A percentile compares a stretch with the other conserved stretches of the same genome.
Evolutionary conservation across 2,888 invertebrate genomes (phyloP).

Genomic region (Phyto melanocephala): DNA sequence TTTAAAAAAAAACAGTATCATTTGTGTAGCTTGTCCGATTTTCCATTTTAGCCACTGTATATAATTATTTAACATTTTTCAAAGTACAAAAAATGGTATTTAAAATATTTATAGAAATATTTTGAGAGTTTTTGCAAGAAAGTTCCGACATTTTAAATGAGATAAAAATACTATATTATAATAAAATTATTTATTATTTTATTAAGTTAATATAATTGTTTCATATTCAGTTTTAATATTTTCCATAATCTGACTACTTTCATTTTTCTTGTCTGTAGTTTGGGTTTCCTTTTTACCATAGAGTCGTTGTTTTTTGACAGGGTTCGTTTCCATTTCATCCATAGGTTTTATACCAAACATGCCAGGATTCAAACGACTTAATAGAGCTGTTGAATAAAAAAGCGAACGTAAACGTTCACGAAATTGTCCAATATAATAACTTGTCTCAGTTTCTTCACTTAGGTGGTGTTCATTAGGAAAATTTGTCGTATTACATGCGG

Average conservation of each 20-base stretch:
- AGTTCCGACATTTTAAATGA: too few relatives aligned
- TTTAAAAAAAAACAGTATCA: too few relatives aligned
- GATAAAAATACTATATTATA: too few relatives aligned
- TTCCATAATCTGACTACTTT: not conserved
- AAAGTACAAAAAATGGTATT: too few relatives aligned
- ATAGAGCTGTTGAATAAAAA: conserved; percentile 72
- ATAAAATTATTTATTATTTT: too few relatives aligned
- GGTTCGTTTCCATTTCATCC: not conserved
- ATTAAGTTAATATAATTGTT: too few relatives aligned
- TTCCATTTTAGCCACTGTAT: too few relatives aligned
- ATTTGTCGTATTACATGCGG: conserved; percentile 20
- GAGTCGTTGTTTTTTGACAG: not conserved
- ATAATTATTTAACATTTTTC: too few relatives aligned
- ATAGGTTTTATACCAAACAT: conserved; percentile 36
- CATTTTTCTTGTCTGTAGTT: not conserved
- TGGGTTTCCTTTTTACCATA: not conserved
- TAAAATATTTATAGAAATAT: too few relatives aligned
- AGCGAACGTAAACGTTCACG: conserved; percentile 71
- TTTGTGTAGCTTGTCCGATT: too few relatives aligned
- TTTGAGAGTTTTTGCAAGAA: too few relatives aligned
- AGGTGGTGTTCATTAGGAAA: not conserved
- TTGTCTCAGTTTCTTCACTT: not conserved
- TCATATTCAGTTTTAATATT: conserved; percentile 51
- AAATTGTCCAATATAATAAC: conserved; percentile 69
- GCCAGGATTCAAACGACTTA: conserved; percentile 72